These are phyloP conservation scores for Heteromormyrus szaboi DNA, from an alignment of 2,797 vertebrate species.

Conservation along the genomic window DNA sequence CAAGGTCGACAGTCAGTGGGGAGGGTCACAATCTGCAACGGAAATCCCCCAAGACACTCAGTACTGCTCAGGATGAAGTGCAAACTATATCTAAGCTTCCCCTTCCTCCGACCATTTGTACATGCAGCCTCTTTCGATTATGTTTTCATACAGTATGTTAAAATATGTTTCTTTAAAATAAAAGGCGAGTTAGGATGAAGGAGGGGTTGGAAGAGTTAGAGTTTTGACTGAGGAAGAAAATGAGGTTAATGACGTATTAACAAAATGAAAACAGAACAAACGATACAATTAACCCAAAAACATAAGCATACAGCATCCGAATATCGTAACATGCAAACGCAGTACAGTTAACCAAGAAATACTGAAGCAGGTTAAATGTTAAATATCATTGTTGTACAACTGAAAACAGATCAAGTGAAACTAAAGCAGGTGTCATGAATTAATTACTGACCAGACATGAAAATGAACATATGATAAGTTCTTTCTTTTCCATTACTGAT, in stretches of 20 bases:
- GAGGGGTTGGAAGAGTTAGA: neutral
- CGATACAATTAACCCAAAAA: neutral
- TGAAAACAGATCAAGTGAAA: neutral
- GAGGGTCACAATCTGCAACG: neutral
- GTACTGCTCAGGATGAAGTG: neutral
- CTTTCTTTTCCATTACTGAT: neutral
- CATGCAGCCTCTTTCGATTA: neutral
- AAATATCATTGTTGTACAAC: neutral
- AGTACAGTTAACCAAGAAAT: neutral
- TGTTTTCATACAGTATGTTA: neutral
- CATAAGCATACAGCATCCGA: neutral
- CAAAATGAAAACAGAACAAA: neutral
- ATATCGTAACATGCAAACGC: neutral
- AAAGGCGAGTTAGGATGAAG: neutral
- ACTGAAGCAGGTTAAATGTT: neutral
- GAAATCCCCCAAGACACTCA: neutral
- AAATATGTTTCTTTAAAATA: neutral
- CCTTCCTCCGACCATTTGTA: neutral
- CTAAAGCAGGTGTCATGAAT: neutral
- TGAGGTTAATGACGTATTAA: neutral
- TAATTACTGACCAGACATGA: neutral
- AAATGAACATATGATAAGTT: neutral
- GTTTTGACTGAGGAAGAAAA: neutral
- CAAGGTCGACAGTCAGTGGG: neutral
- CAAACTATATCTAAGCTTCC: neutral